Base-by-base conservation (phyloP, 2,888 invertebrate genomes). In the Abrostola tripartita region DNA sequence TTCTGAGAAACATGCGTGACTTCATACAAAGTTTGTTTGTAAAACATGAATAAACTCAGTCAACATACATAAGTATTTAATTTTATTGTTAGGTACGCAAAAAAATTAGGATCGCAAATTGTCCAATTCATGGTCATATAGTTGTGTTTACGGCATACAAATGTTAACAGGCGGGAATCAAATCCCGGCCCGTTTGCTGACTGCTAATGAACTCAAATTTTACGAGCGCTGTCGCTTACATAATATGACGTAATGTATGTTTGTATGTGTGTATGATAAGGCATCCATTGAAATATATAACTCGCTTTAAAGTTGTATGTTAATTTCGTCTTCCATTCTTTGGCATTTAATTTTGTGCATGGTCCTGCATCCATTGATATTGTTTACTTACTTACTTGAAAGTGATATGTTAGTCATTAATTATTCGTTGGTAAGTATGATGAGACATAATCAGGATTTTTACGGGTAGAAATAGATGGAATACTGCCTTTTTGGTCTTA, bases 181-280 rank as follows among this genome's bases (percentile, higher is more conserved):
- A 86, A 87, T 80, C 81, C 82, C 52, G 66, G 69, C 70, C 84
- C 81, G 83, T 82, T 77, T 51, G 41, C 55, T 37, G 91, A 89
- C 88, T 91, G 83, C 84, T 88, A 90, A 91, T 91, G 88, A 88
- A 81, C 64, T 71, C 75, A 71, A 83, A 88, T 87, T 90, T 79
- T 86, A 88, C 84, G 83, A 79, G 76, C 78, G 72, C 61, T 55
- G 61, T 54, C 52, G 66, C 56, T 88, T 86, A 87, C 81, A 81
- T 88, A 84, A 85, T 84, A 79, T 87, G 84, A 86, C 83, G 85
- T 86, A 81, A 85, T 77, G 57, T 59, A 63, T 55, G 68, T 62
- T 36, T 53, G 44, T 71, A 55, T 58, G 35, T 9, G 47, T 51
- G 36, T 37, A 6, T 40, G 1, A 51, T 51, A 37, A 42, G 10